A percentile compares a stretch with the other conserved stretches of the same genome.
Evolutionary conservation across 92 coral and sea anemone genomes (phyloP).

Genomic region (Epizoanthus ramosus): DNA sequence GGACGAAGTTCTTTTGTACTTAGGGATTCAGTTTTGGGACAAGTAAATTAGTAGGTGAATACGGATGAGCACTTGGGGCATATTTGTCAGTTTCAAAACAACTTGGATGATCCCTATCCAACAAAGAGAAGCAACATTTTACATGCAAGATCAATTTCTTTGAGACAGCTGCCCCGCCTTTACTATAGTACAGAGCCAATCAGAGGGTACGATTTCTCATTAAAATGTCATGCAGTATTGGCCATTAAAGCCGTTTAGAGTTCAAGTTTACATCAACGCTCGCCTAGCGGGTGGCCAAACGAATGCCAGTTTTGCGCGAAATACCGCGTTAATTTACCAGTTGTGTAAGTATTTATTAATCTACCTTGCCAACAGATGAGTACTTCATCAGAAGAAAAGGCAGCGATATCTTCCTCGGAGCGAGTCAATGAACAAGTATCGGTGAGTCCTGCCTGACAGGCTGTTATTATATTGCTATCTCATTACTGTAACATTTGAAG

Average conservation of each 20-base stretch:
- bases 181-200: slow-evolving; percentile 58
- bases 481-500: slow-evolving; percentile 57
- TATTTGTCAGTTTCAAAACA: slow-evolving; percentile 43
- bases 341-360: slow-evolving; percentile 26
- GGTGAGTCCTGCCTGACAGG: slow-evolving; percentile 56
- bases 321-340: slow-evolving; percentile 35
- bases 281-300: slow-evolving; percentile 59
- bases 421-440: slow-evolving; percentile 84
- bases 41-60: slow-evolving; percentile 38
- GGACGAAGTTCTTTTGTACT: slow-evolving; percentile 20
- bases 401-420: slow-evolving; percentile 76
- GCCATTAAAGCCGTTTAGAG: slow-evolving; percentile 38
- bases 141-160: slow-evolving; percentile 85
- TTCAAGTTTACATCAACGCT: slow-evolving; percentile 55
- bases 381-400: slow-evolving; percentile 84
- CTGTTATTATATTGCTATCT: slow-evolving; percentile 28
- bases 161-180: slow-evolving; percentile 76
- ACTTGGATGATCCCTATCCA: slow-evolving; percentile 37
- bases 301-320: slow-evolving; percentile 30
- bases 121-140: slow-evolving; percentile 78
- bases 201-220: slow-evolving; percentile 54
- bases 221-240: slow-evolving; percentile 69
- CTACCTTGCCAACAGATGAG: slow-evolving; percentile 73
- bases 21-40: slow-evolving; percentile 10
- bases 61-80: slow-evolving; percentile 26